Evolutionary conservation across 2,113 vertebrate genomes (phyloP).

Genomic region (Ailurus styani): DNA sequence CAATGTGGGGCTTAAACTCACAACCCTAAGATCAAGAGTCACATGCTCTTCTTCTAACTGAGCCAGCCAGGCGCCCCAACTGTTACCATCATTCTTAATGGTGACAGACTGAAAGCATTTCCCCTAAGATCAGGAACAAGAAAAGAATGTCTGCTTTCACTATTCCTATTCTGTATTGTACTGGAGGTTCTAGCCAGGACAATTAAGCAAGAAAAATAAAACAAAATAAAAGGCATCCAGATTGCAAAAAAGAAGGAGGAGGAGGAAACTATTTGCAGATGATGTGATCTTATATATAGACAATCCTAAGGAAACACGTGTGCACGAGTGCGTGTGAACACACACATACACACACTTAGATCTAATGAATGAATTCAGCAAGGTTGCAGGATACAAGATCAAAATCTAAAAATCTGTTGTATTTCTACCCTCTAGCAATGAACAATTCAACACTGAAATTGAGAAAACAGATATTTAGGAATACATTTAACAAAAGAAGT

Average conservation of each 20-base stretch:
- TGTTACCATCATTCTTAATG: not conserved
- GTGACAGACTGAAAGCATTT: not conserved
- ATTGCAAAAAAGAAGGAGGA: not conserved
- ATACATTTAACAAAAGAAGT: not conserved
- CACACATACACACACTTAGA: not conserved
- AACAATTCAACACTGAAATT: not conserved
- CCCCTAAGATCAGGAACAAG: not conserved
- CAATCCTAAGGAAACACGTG: not conserved
- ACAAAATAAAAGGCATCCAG: not conserved
- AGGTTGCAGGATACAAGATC: not conserved
- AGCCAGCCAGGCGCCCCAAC: not conserved
- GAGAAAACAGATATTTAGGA: not conserved
- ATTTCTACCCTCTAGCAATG: not conserved
- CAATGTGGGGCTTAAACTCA: not conserved
- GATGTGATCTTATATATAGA: not conserved
- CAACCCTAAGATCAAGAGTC: not conserved
- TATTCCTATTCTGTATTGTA: not conserved
- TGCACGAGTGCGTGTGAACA: not conserved
- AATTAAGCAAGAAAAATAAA: not conserved
- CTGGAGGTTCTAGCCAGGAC: not conserved
- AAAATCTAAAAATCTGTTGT: not conserved
- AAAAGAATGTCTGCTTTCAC: not conserved
- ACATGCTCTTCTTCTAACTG: not conserved
- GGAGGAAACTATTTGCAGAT: not conserved
- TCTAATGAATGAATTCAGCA: not conserved